A percentile compares a stretch with the other conserved stretches of the same genome.
Evolutionary conservation across 2,797 vertebrate genomes (phyloP).

Genomic region (Gymnoscopelus braueri): DNA sequence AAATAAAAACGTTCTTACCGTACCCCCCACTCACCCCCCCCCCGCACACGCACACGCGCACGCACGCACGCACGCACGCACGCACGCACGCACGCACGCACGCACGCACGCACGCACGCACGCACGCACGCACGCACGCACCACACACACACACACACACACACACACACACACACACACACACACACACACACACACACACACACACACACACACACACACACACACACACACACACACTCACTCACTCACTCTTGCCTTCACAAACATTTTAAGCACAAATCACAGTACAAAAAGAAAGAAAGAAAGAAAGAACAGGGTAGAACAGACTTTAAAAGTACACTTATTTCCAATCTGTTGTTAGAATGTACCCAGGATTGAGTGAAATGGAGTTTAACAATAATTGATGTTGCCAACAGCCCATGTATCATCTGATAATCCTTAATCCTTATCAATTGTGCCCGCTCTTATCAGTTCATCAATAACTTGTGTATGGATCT

Average conservation of each 20-base stretch:
- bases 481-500: slow-evolving; percentile 16
- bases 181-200: not conserved
- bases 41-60: not conserved
- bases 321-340: slow-evolving; percentile 65
- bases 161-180: not conserved
- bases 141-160: not conserved
- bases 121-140: not conserved
- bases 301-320: no score
- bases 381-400: slow-evolving; percentile 14
- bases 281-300: no score
- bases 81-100: not conserved
- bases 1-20: no score
- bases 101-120: not conserved
- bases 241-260: slow-evolving; percentile 28
- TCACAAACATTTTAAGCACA: no score
- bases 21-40: not conserved
- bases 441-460: slow-evolving; percentile 42
- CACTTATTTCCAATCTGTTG: slow-evolving; percentile 85
- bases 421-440: slow-evolving; percentile 24
- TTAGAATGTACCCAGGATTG: slow-evolving; percentile 75
- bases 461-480: slow-evolving; percentile 11
- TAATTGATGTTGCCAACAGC: not conserved
- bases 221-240: slow-evolving; percentile 7
- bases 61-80: not conserved
- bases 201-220: not conserved